Percentiles rank a stretch among this genome's conserved stretches.
These are phyloP conservation scores for Ciconia maguari DNA, from an alignment of 2,113 vertebrate genomes.

Conservation along the genomic window DNA sequence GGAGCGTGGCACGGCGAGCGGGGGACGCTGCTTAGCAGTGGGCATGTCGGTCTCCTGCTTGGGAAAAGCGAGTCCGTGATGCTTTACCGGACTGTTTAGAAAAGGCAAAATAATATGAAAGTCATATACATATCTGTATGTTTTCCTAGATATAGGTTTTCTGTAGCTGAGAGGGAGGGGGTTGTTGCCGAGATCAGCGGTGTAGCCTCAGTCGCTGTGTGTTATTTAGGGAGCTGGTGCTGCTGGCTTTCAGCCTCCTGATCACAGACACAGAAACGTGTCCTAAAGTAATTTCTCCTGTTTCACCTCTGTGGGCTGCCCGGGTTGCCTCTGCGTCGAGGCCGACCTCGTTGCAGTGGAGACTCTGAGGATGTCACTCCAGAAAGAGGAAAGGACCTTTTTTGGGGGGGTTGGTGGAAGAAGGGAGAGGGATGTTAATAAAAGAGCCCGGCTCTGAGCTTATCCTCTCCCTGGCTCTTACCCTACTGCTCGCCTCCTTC, in stretches of 20 bases:
- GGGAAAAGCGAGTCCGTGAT: background rate
- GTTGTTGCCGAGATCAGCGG: background rate
- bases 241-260: background rate
- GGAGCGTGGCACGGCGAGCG: background rate
- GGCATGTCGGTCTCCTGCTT: background rate
- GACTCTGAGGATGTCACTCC: background rate
- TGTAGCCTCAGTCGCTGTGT: background rate
- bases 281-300: background rate
- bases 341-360: background rate
- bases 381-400: background rate
- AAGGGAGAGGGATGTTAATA: background rate
- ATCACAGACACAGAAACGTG: background rate
- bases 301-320: background rate
- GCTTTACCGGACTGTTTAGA: background rate
- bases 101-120: background rate
- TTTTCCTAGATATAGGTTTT: background rate
- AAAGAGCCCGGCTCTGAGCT: background rate
- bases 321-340: accelerated
- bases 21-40: background rate
- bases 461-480: background rate
- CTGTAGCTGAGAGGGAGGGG: background rate
- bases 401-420: background rate
- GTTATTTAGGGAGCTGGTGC: background rate
- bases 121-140: background rate
- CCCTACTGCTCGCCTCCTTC: background rate